phyloP scores from a whole-genome alignment of 2,797 vertebrate species.

The Notamacropus eugenii region DNA sequence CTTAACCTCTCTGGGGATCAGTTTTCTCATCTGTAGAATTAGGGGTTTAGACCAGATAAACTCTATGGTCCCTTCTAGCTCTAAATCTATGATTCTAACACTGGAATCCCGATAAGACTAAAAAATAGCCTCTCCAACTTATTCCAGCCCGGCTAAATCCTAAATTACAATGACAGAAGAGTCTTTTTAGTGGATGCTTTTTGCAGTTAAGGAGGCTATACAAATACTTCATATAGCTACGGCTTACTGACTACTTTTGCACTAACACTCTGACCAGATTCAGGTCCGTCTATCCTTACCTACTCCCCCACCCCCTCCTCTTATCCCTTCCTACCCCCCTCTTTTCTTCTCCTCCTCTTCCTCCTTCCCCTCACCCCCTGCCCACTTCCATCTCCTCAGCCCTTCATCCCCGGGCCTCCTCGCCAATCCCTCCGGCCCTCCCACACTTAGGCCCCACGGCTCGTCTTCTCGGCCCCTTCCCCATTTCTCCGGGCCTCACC shows the following conservation, averaged over 20 bases:
- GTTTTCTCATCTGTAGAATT: not conserved
- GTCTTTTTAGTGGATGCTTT: not conserved
- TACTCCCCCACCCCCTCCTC: not conserved
- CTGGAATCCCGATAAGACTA: not conserved
- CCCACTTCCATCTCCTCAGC: not conserved
- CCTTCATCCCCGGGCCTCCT: too few relatives aligned
- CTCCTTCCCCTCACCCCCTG: not conserved
- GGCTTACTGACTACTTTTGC: not conserved
- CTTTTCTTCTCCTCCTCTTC: not conserved
- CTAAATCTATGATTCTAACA: not conserved
- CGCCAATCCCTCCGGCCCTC: not conserved
- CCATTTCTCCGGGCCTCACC: not conserved
- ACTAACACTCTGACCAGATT: not conserved
- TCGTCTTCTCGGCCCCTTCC: not conserved
- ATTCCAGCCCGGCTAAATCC: not conserved
- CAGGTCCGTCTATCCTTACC: not conserved
- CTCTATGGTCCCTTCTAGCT: not conserved
- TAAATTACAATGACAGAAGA: not conserved
- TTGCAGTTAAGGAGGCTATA: not conserved
- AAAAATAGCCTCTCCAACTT: not conserved
- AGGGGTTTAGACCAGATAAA: not conserved
- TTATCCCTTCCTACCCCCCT: too few relatives aligned
- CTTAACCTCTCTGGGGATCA: not conserved
- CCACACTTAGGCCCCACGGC: too few relatives aligned
- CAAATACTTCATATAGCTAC: not conserved